phyloP scores from a whole-genome alignment of 1,140 invertebrate genomes.

The Stegodyphus mimosarum region DNA sequence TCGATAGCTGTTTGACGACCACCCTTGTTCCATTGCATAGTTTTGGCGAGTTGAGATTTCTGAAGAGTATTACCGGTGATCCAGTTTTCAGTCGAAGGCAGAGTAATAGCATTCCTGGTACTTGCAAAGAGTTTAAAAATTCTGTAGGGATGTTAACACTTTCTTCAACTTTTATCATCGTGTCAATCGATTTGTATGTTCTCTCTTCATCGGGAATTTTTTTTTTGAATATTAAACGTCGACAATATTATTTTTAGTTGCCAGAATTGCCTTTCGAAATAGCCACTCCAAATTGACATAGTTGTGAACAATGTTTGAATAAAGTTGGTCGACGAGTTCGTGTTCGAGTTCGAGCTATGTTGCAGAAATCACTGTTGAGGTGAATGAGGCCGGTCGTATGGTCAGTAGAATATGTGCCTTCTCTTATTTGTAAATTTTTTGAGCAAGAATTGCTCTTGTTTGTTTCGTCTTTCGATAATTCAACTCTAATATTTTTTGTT shows the following conservation, averaged over 20 bases:
- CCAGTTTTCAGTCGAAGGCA: too few species aligned
- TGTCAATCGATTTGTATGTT: not conserved
- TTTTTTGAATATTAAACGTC: not conserved
- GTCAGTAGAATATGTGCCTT: not conserved
- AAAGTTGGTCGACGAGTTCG: conserved; percentile 64
- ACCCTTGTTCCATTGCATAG: too few species aligned
- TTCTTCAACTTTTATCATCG: not conserved
- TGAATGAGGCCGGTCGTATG: not conserved
- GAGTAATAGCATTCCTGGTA: too few species aligned
- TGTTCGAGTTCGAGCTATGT: not conserved
- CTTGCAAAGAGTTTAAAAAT: conserved; percentile 9
- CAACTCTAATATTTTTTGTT: conserved; percentile 5
- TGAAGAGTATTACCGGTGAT: too few species aligned
- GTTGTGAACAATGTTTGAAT: conserved; percentile 1
- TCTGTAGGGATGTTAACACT: not conserved
- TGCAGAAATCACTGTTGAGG: not conserved
- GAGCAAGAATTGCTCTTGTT: not conserved
- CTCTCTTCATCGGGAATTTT: not conserved
- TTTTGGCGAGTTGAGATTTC: too few species aligned
- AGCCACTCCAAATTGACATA: not conserved
- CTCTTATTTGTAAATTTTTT: not conserved
- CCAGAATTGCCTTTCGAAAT: not conserved
- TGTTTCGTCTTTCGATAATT: not conserved
- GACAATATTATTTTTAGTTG: not conserved
- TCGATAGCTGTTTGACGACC: too few species aligned